Percentiles rank a stretch among this genome's conserved stretches.
Evolutionary conservation across 2,113 vertebrate genomes (phyloP).

Genomic region (Lathamus discolor): DNA sequence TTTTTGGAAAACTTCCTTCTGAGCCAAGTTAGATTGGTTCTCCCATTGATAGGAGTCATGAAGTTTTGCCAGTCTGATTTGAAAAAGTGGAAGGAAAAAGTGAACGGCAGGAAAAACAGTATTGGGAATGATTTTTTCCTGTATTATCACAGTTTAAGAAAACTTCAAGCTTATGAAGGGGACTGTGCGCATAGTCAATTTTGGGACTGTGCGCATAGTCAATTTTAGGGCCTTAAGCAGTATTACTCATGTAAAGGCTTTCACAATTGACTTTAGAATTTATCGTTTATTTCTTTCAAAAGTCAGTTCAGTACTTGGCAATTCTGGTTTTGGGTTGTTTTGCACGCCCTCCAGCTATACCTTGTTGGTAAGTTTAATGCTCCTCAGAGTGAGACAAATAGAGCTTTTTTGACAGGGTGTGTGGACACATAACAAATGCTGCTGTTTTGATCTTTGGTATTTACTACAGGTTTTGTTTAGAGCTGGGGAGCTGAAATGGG

Average conservation of each 20-base stretch:
- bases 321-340: neutral
- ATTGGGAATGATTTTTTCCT: neutral
- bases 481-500: conserved; percentile 90
- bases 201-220: neutral
- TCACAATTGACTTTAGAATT: neutral
- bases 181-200: fast-evolving
- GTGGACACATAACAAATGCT: neutral
- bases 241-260: no score
- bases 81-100: neutral
- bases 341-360: neutral
- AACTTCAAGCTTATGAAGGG: neutral
- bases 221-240: no score
- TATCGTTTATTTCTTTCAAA: neutral
- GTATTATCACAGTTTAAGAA: neutral
- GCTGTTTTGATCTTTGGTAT: neutral
- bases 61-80: neutral
- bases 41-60: neutral
- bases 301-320: neutral
- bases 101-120: neutral
- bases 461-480: conserved; percentile 83
- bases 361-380: neutral
- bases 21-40: neutral
- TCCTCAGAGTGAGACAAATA: neutral
- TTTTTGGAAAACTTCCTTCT: neutral
- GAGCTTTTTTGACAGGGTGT: neutral